Conservation (phyloP, 2,113 vertebrate species). For the Paracyprichromis sp. region DNA sequence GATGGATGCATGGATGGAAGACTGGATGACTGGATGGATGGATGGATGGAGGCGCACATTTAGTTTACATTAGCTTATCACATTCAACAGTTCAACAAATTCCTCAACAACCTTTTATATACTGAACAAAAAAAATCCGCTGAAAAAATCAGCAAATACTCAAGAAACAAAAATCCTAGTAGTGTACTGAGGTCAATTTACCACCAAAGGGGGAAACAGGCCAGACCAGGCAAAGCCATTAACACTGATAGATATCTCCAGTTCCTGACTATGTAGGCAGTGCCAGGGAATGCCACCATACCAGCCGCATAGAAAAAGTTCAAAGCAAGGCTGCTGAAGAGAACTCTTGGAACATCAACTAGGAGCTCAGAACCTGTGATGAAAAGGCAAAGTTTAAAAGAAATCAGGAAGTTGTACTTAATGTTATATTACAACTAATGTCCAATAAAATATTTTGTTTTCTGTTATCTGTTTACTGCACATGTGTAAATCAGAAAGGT, state of each 20-base stretch:
- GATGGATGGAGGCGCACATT: not conserved
- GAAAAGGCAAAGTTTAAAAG: not conserved
- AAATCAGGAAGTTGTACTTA: not conserved
- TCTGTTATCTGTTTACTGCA: not conserved
- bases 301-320: not conserved
- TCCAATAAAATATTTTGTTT: not conserved
- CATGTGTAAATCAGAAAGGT: not conserved
- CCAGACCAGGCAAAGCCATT: slow-evolving; percentile 22
- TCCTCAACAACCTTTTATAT: not conserved
- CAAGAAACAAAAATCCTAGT: not conserved
- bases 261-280: slow-evolving; percentile 7
- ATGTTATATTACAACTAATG: not conserved
- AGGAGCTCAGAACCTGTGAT: slow-evolving; percentile 35
- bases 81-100: not conserved
- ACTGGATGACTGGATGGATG: not conserved
- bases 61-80: not conserved
- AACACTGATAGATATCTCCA: slow-evolving; percentile 33
- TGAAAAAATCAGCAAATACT: not conserved
- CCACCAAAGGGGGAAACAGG: slow-evolving; percentile 44
- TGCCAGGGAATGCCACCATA: not conserved
- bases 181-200: not conserved
- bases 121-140: not conserved
- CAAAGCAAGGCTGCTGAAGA: slow-evolving; percentile 18
- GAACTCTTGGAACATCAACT: not conserved
- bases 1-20: not conserved